These are phyloP conservation scores for Xylocopa sonorina DNA, from an alignment of 1,140 invertebrate species.

Conservation along the genomic window DNA sequence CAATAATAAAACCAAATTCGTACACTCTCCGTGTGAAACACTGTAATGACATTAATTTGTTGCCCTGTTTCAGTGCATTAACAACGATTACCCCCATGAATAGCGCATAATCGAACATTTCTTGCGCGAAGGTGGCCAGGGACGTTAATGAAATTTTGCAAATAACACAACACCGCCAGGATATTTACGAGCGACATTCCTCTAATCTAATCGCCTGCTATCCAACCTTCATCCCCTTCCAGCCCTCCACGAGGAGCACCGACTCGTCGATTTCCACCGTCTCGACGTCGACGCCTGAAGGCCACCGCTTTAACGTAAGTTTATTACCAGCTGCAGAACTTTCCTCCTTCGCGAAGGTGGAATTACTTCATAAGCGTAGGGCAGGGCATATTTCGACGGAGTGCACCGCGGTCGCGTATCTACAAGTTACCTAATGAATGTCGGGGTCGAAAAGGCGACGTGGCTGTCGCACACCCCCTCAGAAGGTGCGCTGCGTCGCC, in stretches of 20 bases:
- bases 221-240: no score
- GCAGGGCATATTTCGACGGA: conserved; percentile 55
- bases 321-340: conserved; percentile 64
- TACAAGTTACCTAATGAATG: conserved; percentile 68
- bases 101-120: no score
- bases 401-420: conserved; percentile 48
- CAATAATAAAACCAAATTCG: no score
- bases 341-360: conserved; percentile 55
- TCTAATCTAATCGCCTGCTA: no score
- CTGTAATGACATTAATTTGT: no score
- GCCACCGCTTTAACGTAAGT: conserved; percentile 45
- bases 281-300: conserved; percentile 48
- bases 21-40: no score
- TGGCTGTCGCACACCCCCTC: conserved; percentile 27
- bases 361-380: conserved; percentile 66
- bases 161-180: no score
- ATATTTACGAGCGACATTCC: neutral
- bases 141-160: no score
- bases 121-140: no score
- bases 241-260: no score
- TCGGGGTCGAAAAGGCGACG: conserved; percentile 43
- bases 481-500: conserved; percentile 21
- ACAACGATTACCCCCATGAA: no score
- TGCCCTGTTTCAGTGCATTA: no score
- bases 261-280: conserved; percentile 56